Percentiles rank a stretch among this genome's conserved stretches.
These are phyloP conservation scores for Eptesicus fuscus DNA, from an alignment of 2,113 vertebrate genomes.

Conservation along the genomic window DNA sequence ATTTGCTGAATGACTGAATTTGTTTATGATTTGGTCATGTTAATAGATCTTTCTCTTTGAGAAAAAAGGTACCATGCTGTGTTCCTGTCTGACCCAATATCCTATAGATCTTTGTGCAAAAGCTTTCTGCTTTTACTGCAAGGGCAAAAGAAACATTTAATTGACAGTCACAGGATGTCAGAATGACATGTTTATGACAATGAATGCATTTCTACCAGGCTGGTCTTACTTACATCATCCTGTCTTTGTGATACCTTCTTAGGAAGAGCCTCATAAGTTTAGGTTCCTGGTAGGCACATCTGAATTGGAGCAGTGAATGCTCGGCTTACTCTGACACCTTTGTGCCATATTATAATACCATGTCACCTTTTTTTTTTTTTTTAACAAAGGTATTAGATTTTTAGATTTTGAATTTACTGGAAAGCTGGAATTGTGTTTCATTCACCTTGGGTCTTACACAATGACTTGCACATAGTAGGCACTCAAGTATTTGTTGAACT, in stretches of 20 bases:
- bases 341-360: not conserved
- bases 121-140: not conserved
- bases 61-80: not conserved
- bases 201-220: not conserved
- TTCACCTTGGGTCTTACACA: not conserved
- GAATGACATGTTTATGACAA: not conserved
- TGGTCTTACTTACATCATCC: not conserved
- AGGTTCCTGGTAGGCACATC: not conserved
- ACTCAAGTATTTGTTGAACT: not conserved
- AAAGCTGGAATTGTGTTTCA: slow-evolving; percentile 24
- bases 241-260: not conserved
- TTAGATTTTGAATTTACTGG: not conserved
- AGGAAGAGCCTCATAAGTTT: not conserved
- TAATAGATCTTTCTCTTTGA: not conserved
- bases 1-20: not conserved
- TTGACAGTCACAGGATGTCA: not conserved
- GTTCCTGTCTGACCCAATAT: not conserved
- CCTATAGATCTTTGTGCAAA: not conserved
- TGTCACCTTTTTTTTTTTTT: not conserved
- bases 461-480: not conserved
- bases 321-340: not conserved
- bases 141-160: not conserved
- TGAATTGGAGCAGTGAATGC: not conserved
- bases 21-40: slow-evolving; percentile 1
- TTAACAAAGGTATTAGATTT: not conserved